Conservation (phyloP, 2,797 vertebrate genomes). For the Clarias platycephalus region DNA sequence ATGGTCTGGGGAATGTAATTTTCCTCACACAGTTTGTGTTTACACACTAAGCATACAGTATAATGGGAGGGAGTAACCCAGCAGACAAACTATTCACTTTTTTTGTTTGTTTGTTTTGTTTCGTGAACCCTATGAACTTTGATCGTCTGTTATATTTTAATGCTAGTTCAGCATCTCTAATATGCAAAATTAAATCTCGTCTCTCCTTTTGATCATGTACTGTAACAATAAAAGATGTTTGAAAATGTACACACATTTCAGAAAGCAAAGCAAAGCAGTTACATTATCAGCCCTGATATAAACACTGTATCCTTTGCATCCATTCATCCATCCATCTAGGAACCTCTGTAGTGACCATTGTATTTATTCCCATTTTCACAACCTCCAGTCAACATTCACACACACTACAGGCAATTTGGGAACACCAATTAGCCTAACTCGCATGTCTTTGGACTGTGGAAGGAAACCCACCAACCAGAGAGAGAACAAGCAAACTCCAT, state of each 20-base stretch:
- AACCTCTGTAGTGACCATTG: too few relatives aligned
- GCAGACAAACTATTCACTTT: background rate
- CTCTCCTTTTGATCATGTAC: background rate
- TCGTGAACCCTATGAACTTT: too few relatives aligned
- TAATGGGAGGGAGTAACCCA: background rate
- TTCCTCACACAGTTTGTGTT: background rate
- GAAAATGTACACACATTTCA: background rate
- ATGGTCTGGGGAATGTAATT: background rate
- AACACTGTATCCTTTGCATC: slow-evolving; percentile 41
- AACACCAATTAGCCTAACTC: too few relatives aligned
- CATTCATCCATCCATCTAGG: too few relatives aligned
- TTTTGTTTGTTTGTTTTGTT: too few relatives aligned
- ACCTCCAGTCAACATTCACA: too few relatives aligned
- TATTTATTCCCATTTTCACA: too few relatives aligned
- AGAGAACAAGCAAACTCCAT: too few relatives aligned
- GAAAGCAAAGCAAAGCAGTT: background rate
- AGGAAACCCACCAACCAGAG: too few relatives aligned
- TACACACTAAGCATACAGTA: background rate
- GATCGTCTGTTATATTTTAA: background rate
- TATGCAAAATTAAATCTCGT: background rate
- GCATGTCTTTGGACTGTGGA: too few relatives aligned
- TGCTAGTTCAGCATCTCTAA: background rate
- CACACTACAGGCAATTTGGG: too few relatives aligned
- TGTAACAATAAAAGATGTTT: slow-evolving; percentile 32
- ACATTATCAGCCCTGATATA: slow-evolving; percentile 21